A percentile compares a stretch with the other conserved stretches of the same genome.
phyloP scores from a whole-genome alignment of 1,140 invertebrate genomes.

The Euura lappo region DNA sequence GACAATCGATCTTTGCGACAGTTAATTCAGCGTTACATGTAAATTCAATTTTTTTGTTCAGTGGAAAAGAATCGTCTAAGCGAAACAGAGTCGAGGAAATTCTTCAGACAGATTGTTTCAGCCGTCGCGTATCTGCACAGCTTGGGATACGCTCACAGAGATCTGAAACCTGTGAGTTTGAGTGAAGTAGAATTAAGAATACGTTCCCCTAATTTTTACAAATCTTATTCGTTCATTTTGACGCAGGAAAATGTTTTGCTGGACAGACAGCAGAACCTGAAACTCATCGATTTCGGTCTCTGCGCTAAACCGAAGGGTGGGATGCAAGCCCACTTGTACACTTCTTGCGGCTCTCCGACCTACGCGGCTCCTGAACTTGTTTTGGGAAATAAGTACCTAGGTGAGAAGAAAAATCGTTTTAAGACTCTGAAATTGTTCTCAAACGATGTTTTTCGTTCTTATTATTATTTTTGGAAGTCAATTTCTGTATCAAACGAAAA shows the following conservation, averaged over 20 bases:
- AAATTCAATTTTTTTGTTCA: constrained; percentile 39
- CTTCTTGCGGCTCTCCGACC: constrained; percentile 83
- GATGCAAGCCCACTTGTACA: constrained; percentile 70
- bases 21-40: neutral
- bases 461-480: too few relatives aligned
- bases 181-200: constrained; percentile 10
- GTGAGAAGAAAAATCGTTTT: constrained; percentile 34
- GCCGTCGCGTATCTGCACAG: constrained; percentile 80
- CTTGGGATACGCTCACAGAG: constrained; percentile 79
- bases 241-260: constrained; percentile 82
- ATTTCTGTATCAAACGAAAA: too few relatives aligned
- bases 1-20: neutral
- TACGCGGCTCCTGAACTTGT: constrained; percentile 75
- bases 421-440: too few relatives aligned
- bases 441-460: too few relatives aligned
- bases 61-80: constrained; percentile 73
- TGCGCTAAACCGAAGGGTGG: constrained; percentile 81
- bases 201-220: neutral
- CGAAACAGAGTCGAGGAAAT: constrained; percentile 74
- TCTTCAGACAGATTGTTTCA: constrained; percentile 81
- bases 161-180: constrained; percentile 78
- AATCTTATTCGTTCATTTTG: constrained; percentile 25
- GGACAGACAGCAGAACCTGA: constrained; percentile 80
- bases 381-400: constrained; percentile 62
- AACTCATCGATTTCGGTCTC: constrained; percentile 90